Base-by-base conservation (phyloP, 2,888 invertebrate species). In the Antheraea yamamai region DNA sequence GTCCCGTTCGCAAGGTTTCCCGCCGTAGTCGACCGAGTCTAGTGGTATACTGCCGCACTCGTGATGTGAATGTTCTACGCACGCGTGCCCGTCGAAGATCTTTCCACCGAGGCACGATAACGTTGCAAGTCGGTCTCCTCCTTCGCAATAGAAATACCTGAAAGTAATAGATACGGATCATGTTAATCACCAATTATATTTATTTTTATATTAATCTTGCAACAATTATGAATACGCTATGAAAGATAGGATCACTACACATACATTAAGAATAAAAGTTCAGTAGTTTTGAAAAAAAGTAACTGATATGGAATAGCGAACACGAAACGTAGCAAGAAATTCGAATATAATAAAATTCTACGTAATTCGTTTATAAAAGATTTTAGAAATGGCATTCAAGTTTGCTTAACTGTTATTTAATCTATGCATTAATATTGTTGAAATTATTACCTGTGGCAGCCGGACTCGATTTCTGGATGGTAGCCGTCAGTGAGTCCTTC, bases 81-180 rank as follows among this genome's bases (percentile, higher is more conserved):
- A 96, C 35, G 95, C 92, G 73, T 94, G 93, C 0, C 96, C 96
- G 88, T 96, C 95, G 86, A 96, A 96, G 74, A 95, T 92, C 82
- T 95, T 95, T 47, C 93, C 95, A 18, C 95, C 95, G 20, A 95
- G 91, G 77, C 96, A 96, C 0, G 95, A 95, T 4, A 96, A 83
- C 0, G 96, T 95, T 2, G 95, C 94, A 23, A 96, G 87, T 26
- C 95, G 92, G 80, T 96, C 95, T 0, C 94, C 95, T 58, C 95
- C 94, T 78, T 95, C 92, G 86, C 96, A 96, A 88, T 95, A 96
- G 82, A 95, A 95, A 84, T 96, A 96, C 81, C 95, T 94, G 84
- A 78, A 90, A 87, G 85, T 2, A 23, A 70, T 12, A 10, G 39
- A 14, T 30, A 4, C 16, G 16, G 26, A 14, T 66, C 30, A 30